Conservation (phyloP, 37 sponge, comb jelly and placozoan genomes). For the Petrosia ficiformis region DNA sequence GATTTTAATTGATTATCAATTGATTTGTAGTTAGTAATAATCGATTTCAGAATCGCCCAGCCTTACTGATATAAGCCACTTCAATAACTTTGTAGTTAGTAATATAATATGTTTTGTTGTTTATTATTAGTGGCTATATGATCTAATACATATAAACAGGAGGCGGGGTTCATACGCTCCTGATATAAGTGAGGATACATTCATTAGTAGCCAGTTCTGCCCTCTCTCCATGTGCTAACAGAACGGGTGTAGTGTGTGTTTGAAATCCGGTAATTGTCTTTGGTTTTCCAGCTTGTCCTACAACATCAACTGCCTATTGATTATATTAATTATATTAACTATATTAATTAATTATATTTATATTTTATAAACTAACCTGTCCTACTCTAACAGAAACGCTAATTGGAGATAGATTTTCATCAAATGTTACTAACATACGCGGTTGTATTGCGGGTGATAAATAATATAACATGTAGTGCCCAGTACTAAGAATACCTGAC, state of each 20-base stretch:
- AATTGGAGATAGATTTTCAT: constrained; percentile 77
- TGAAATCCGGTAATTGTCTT: constrained; percentile 95
- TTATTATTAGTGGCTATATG: too few species aligned
- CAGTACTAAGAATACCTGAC: constrained; percentile 58
- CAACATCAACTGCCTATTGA: constrained; percentile 86
- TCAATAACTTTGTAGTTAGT: too few species aligned
- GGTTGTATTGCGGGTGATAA: constrained; percentile 95
- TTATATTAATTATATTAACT: background rate
- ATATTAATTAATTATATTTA: background rate
- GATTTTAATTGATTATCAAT: too few species aligned
- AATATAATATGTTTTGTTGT: too few species aligned
- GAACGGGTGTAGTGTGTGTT: constrained; percentile 94
- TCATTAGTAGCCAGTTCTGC: constrained; percentile 95
- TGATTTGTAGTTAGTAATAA: too few species aligned
- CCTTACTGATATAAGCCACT: too few species aligned
- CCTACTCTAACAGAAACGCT: constrained; percentile 95
- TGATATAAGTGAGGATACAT: constrained; percentile 65
- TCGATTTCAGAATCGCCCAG: too few species aligned
- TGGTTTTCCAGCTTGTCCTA: constrained; percentile 92
- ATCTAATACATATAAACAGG: background rate
- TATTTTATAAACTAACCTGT: constrained; percentile 64
- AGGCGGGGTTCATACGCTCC: background rate
- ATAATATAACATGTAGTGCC: constrained; percentile 90
- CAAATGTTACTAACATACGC: constrained; percentile 93
- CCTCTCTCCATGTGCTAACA: constrained; percentile 90